Conservation (phyloP, 2,888 invertebrate genomes). For the Perizoma flavofasciatum region DNA sequence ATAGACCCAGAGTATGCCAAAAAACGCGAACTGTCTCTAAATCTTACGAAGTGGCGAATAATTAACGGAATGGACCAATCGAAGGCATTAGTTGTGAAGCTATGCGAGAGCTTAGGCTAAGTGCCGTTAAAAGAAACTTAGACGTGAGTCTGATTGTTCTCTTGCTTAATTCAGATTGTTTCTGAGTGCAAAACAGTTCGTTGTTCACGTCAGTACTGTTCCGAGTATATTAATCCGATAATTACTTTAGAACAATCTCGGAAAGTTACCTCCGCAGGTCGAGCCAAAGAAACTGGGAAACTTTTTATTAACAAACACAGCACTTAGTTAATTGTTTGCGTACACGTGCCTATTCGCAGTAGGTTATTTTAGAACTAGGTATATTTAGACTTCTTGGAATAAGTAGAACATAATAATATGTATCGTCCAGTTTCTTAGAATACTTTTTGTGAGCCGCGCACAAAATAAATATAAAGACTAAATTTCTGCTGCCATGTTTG, state of each 20-base stretch:
- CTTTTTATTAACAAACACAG: slow-evolving; percentile 73
- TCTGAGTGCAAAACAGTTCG: slow-evolving; percentile 72
- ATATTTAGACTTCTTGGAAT: slow-evolving; percentile 20
- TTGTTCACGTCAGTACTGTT: slow-evolving; percentile 51
- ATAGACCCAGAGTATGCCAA: slow-evolving; percentile 26
- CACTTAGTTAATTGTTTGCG: slow-evolving; percentile 65
- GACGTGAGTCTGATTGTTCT: slow-evolving; percentile 79
- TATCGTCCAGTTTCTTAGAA: slow-evolving; percentile 12
- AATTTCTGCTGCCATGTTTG: background rate
- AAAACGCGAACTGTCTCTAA: slow-evolving; percentile 73
- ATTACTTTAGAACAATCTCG: slow-evolving; percentile 80
- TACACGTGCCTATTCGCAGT: slow-evolving; percentile 49
- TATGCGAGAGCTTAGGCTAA: slow-evolving; percentile 74
- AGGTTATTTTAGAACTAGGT: slow-evolving; percentile 4
- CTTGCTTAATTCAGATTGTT: slow-evolving; percentile 80
- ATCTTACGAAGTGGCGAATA: slow-evolving; percentile 83
- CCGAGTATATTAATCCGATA: slow-evolving; percentile 80
- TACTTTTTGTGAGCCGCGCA: slow-evolving; percentile 6
- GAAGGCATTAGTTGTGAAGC: slow-evolving; percentile 80
- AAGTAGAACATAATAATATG: slow-evolving; percentile 16
- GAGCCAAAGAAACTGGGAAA: slow-evolving; percentile 63
- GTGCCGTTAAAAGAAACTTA: slow-evolving; percentile 83
- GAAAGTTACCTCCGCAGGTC: slow-evolving; percentile 63
- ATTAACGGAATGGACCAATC: slow-evolving; percentile 83
- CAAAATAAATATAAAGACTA: background rate